Evolutionary conservation across 2,797 vertebrate genomes (phyloP), one percentile per base, ranked within the genome.

Genomic region (Poeciliopsis infans): DNA sequence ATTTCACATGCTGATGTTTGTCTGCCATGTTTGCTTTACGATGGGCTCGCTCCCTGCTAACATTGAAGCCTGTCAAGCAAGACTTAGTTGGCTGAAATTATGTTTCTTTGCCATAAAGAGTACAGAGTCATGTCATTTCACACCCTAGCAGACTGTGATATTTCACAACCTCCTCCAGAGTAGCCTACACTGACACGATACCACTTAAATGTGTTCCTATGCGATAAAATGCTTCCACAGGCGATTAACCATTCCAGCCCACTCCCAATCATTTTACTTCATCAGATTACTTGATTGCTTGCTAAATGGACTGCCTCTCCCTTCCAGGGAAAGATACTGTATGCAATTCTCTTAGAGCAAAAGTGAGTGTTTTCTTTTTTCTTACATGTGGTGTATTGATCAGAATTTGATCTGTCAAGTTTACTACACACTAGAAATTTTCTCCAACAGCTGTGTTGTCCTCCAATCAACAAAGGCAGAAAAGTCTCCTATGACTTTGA

Each of bases 161-260:
- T 87, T 91, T 92, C 88, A 85, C 83, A 87, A 84, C 85, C 85
- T 88, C 87, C 88, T 84, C 84, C 83, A 79, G 68, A 80, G 71
- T 73, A 85, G 87, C 83, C 86, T 80, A 75, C 88, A 82, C 85
- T 82, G 86, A 90, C 84, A 87, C 80, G 91, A 89, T 90, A 83
- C 81, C 81, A 92, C 87, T 93, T 92, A 92, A 91, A 93, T 92
- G 85, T 91, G 87, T 89, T 91, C 83, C 80, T 92, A 81, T 8
- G n/a, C 88, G 91, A 93, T 92, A 88, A 91, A 91, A 91, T 79
- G 85, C 88, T 85, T 93, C 86, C 86, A 87, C 88, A 83, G 83
- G 86, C 83, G 77, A 93, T 93, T 92, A 91, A 82, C 79, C 81
- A 85, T 89, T 84, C 90, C 84, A 80, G 81, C 87, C 75, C 70